These are phyloP conservation scores for Panagrolaimus sp. DNA, from an alignment of 1,140 invertebrate genomes.

Conservation along the genomic window DNA sequence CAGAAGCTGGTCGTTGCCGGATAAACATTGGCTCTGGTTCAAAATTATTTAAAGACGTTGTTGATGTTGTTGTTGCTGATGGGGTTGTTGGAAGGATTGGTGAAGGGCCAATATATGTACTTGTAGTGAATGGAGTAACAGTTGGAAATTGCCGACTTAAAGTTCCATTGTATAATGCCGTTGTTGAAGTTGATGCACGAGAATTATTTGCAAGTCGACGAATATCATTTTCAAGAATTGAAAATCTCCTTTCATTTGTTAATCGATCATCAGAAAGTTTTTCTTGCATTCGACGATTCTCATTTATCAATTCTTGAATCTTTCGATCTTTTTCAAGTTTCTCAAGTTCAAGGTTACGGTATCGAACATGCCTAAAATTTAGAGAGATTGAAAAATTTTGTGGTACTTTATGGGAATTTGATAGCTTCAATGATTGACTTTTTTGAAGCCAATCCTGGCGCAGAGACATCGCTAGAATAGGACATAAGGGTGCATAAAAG, in stretches of 20 bases:
- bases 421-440: no score
- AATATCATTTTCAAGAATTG: conserved; percentile 1
- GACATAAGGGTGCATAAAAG: no score
- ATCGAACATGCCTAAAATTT: neutral
- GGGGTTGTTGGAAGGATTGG: neutral
- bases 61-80: neutral
- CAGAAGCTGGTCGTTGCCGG: neutral
- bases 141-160: no score
- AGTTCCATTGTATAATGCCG: no score
- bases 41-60: neutral
- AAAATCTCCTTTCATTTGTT: neutral
- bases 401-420: no score
- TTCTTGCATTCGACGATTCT: conserved; percentile 7
- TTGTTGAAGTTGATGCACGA: no score
- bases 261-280: neutral
- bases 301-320: neutral
- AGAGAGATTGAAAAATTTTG: no score
- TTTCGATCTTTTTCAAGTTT: conserved; percentile 4
- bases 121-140: no score
- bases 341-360: conserved; percentile 9
- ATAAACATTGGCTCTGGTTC: neutral
- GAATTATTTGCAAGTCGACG: neutral
- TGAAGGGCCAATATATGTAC: no score
- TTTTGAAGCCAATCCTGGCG: no score
- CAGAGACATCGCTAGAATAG: no score